Conservation (phyloP, 2,888 invertebrate genomes). For the Celastrina argiolus region DNA sequence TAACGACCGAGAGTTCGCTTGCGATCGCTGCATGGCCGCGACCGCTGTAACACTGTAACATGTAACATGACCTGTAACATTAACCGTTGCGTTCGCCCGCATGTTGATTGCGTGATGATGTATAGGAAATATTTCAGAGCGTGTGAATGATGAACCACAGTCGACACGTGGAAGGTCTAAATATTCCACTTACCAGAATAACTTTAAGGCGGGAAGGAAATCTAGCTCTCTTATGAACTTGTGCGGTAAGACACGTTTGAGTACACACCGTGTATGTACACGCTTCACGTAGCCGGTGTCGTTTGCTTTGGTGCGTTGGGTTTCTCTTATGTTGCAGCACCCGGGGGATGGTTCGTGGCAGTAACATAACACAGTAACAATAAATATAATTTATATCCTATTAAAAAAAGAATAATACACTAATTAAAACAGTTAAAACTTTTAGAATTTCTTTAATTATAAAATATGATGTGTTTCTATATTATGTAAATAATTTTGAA, state of each 20-base stretch:
- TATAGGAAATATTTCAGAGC: slow-evolving; percentile 86
- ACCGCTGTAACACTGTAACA: slow-evolving; percentile 20
- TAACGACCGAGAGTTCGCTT: slow-evolving; percentile 45
- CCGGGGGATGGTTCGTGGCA: slow-evolving; percentile 31
- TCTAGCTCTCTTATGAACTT: slow-evolving; percentile 97
- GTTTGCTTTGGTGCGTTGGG: slow-evolving; percentile 68
- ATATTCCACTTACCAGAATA: slow-evolving; percentile 89
- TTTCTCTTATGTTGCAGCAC: slow-evolving; percentile 58
- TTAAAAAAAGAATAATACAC: too few relatives aligned
- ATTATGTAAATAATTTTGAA: neutral
- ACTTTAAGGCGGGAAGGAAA: slow-evolving; percentile 92
- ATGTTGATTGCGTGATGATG: slow-evolving; percentile 50
- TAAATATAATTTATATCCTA: too few relatives aligned
- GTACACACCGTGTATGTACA: slow-evolving; percentile 52
- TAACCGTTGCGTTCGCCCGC: slow-evolving; percentile 42
- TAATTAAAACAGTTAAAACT: neutral
- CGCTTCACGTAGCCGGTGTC: slow-evolving; percentile 59
- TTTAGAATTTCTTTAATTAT: neutral
- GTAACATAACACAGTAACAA: neutral
- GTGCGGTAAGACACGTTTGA: slow-evolving; percentile 88
- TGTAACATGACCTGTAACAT: slow-evolving; percentile 23
- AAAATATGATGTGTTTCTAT: neutral
- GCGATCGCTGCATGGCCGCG: slow-evolving; percentile 51
- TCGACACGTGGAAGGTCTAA: slow-evolving; percentile 90
- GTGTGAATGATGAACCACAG: slow-evolving; percentile 86